These are phyloP conservation scores for Cinara cedri DNA, from an alignment of 2,888 invertebrate genomes.

Conservation along the genomic window DNA sequence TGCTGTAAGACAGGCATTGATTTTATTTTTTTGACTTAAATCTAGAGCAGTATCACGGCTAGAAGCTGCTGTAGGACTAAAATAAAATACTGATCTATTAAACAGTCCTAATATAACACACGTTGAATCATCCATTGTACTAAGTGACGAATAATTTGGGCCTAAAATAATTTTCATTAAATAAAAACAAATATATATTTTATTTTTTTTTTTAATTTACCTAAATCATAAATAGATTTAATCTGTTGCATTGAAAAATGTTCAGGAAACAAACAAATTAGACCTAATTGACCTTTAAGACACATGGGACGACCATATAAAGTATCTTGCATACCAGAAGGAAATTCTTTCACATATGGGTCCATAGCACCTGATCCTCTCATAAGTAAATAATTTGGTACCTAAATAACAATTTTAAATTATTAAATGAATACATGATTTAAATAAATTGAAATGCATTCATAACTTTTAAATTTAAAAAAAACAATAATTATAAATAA, in stretches of 20 bases:
- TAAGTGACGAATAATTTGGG: constrained; percentile 50
- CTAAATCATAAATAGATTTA: constrained; percentile 62
- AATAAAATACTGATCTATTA: constrained; percentile 46
- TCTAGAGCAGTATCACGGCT: constrained; percentile 55
- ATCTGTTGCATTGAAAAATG: constrained; percentile 63
- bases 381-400: constrained; percentile 65
- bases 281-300: constrained; percentile 67
- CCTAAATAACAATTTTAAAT: constrained; percentile 35
- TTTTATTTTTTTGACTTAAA: constrained; percentile 57
- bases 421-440: no score
- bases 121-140: constrained; percentile 50
- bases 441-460: background rate
- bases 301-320: constrained; percentile 67
- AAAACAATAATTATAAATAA: background rate
- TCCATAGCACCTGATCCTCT: constrained; percentile 65
- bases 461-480: no score
- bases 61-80: constrained; percentile 65
- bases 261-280: constrained; percentile 66
- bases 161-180: constrained; percentile 23
- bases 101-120: constrained; percentile 39
- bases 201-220: constrained; percentile 59
- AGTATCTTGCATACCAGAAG: constrained; percentile 67
- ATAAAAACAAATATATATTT: constrained; percentile 46
- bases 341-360: constrained; percentile 67
- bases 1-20: constrained; percentile 57